Conservation (phyloP, 2,888 invertebrate genomes). For the Tridacna gigas region DNA sequence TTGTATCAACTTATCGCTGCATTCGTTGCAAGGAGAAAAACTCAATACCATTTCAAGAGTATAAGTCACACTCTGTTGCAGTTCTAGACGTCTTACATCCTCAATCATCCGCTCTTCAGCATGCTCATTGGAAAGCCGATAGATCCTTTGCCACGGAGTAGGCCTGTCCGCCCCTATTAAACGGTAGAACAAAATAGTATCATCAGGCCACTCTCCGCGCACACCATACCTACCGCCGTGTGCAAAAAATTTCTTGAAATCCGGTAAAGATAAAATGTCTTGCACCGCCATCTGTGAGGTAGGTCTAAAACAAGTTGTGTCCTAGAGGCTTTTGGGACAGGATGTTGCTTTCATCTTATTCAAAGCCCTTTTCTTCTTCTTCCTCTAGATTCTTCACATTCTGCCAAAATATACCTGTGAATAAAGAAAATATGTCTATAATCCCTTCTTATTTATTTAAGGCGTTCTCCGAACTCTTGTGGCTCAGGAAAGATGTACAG, state of each 20-base stretch:
- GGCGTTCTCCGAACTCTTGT: no score
- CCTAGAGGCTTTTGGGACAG: no score
- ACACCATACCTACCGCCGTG: conserved; percentile 1
- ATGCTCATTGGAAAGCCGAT: neutral
- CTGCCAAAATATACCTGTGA: no score
- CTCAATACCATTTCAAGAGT: neutral
- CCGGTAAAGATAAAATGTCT: neutral
- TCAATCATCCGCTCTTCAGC: neutral
- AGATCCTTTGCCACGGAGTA: neutral
- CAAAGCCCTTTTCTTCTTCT: no score
- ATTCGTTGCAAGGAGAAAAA: neutral
- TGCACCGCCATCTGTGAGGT: no score
- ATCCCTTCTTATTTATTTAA: no score
- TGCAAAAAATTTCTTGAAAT: neutral
- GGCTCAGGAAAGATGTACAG: no score
- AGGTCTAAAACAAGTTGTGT: no score
- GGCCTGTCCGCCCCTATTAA: neutral
- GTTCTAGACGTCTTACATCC: neutral
- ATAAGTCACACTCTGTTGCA: neutral
- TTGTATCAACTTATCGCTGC: neutral
- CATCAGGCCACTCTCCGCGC: neutral
- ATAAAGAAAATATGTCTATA: no score
- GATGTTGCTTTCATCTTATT: no score
- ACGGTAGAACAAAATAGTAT: neutral
- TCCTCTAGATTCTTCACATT: no score